Evolutionary conservation across 2,113 vertebrate genomes (phyloP), one percentile per base, ranked within the genome.

Genomic region (Cyprinus carpio): DNA sequence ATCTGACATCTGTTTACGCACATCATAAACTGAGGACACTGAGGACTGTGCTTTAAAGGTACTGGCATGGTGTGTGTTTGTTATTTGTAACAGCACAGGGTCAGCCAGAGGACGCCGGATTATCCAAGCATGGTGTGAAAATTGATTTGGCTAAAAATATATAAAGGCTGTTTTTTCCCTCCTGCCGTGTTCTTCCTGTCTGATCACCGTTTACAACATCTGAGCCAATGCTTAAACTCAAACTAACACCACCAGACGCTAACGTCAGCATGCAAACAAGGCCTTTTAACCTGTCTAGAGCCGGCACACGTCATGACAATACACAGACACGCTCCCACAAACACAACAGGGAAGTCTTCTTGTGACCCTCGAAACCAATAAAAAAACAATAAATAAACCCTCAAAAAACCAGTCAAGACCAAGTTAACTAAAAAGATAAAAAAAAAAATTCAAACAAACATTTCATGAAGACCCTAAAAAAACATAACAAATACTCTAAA

Each of bases 201-300:
- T 75, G 72, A 75, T 75, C 72, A 4, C 65, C 15, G 4, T 62
- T 86, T 62, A 81, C 79, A 81, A 85, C 80, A 58, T 85, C 46
- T 86, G 87, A 79, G 81, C 77, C 75, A 29, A 67, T 34, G 65
- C 72, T 15, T 51, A 74, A 58, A 78, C 86, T 81, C 80, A 90
- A 74, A 89, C 78, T 82, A 37, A 34, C 0, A 15, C 2, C 43
- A 46, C 0, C 10, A 46, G 43, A 46, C 11, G 43, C 43, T 12
- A 46, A 46, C 43, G 2, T 69, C 83, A 83, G 43, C 80, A 34
- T 80, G 75, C 69, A 82, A 77, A 88, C 86, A 18, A 64, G 80
- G 84, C 90, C 60, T 27, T 84, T 87, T 49, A 83, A 84, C 62
- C 71, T 82, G 76, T 67, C 84, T 81, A 60, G 74, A 15, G 56